A percentile compares a stretch with the other conserved stretches of the same genome.
Evolutionary conservation across 2,797 vertebrate genomes (phyloP).

Genomic region (Poliocrania exsul): DNA sequence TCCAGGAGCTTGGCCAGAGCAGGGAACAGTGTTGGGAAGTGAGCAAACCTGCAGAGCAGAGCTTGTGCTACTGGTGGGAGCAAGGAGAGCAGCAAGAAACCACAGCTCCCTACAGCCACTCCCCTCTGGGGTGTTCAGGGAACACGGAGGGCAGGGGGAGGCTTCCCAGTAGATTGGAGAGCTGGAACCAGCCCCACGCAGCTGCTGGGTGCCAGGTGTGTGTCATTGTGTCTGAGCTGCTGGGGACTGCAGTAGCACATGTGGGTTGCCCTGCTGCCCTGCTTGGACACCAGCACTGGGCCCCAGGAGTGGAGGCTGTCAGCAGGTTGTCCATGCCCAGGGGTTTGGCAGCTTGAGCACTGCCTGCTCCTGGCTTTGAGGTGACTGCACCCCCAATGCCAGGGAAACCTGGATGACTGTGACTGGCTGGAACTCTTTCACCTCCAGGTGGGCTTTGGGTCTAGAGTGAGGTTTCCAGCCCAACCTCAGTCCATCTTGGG

Average conservation of each 20-base stretch:
- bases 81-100: neutral
- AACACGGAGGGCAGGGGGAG: accelerated
- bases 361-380: neutral
- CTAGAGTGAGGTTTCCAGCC: neutral
- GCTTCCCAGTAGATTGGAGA: neutral
- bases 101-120: neutral
- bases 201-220: accelerated
- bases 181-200: neutral
- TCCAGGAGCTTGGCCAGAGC: neutral
- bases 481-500: neutral
- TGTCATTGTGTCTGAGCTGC: neutral
- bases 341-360: neutral
- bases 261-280: neutral
- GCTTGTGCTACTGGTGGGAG: accelerated
- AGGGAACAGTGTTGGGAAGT: neutral
- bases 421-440: neutral
- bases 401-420: neutral
- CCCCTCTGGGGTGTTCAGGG: accelerated
- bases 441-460: neutral
- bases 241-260: neutral
- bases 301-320: neutral
- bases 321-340: neutral
- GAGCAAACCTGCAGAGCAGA: neutral
- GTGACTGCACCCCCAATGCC: neutral
- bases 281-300: neutral